Evolutionary conservation across 2,888 invertebrate genomes (phyloP).

Genomic region (Megastigmus dorsalis): DNA sequence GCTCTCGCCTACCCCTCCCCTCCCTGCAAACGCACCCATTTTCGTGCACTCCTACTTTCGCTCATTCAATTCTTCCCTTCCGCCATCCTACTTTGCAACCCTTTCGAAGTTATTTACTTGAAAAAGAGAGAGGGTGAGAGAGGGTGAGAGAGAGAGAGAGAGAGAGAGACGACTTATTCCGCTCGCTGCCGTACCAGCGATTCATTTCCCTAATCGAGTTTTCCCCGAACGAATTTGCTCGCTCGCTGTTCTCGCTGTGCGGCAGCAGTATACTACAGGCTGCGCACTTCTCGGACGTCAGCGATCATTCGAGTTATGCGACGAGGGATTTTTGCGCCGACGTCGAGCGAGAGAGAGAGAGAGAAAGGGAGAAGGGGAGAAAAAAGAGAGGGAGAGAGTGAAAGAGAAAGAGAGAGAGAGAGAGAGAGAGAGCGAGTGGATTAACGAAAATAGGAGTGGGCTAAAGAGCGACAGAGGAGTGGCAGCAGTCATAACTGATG

Average conservation of each 20-base stretch:
- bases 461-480: no score
- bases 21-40: background rate
- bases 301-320: slow-evolving; percentile 9
- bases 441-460: no score
- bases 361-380: background rate
- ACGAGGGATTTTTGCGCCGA: slow-evolving; percentile 5
- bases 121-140: no score
- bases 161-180: background rate
- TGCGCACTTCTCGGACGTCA: slow-evolving; percentile 1
- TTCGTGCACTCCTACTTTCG: background rate
- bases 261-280: no score
- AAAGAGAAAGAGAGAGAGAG: background rate
- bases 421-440: no score
- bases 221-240: slow-evolving; percentile 25
- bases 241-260: no score
- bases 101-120: slow-evolving; percentile 11
- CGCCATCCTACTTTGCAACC: background rate
- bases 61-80: background rate
- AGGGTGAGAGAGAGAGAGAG: no score
- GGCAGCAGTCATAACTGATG: slow-evolving; percentile 13
- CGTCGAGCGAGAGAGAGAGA: background rate
- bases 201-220: slow-evolving; percentile 42
- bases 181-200: background rate
- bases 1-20: no score
- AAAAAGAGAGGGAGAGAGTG: slow-evolving; percentile 32